A percentile compares a stretch with the other conserved stretches of the same genome.
These are phyloP conservation scores for Cynopterus sphinx DNA, from an alignment of 2,797 vertebrate genomes.

Conservation along the genomic window DNA sequence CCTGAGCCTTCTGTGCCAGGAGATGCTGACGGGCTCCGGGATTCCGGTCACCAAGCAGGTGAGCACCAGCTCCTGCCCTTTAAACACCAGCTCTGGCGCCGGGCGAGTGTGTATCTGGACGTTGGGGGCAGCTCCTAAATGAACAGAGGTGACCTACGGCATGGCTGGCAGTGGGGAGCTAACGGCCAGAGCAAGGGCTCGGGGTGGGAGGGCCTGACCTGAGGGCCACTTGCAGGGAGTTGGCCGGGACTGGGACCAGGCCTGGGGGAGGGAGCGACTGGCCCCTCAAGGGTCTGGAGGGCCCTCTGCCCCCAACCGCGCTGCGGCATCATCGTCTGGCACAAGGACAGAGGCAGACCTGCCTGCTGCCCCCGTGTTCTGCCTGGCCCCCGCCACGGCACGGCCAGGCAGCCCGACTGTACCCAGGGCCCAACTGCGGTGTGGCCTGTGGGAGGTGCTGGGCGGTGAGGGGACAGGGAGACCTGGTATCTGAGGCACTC, in stretches of 20 bases:
- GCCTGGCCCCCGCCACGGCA: background rate
- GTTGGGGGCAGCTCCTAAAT: background rate
- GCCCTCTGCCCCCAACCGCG: background rate
- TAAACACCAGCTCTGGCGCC: background rate
- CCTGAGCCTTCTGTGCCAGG: background rate
- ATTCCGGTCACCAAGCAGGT: background rate
- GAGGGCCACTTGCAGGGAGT: no score
- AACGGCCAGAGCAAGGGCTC: background rate
- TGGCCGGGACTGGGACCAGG: background rate
- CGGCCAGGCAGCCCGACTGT: background rate
- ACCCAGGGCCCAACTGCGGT: background rate
- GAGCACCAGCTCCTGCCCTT: conserved; percentile 45
- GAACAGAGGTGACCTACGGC: background rate
- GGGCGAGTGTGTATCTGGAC: background rate
- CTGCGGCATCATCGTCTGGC: background rate
- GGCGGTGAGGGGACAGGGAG: background rate
- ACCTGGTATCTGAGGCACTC: no score
- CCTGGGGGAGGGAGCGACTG: background rate
- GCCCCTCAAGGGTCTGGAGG: background rate
- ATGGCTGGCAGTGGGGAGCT: background rate
- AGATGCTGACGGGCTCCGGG: background rate
- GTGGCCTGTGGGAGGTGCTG: background rate
- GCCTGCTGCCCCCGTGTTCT: background rate
- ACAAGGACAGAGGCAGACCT: background rate
- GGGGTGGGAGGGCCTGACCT: no score